Percentiles rank a stretch among this genome's conserved stretches.
Evolutionary conservation across 2,113 vertebrate genomes (phyloP).

Genomic region (Brienomyrus longianalis): DNA sequence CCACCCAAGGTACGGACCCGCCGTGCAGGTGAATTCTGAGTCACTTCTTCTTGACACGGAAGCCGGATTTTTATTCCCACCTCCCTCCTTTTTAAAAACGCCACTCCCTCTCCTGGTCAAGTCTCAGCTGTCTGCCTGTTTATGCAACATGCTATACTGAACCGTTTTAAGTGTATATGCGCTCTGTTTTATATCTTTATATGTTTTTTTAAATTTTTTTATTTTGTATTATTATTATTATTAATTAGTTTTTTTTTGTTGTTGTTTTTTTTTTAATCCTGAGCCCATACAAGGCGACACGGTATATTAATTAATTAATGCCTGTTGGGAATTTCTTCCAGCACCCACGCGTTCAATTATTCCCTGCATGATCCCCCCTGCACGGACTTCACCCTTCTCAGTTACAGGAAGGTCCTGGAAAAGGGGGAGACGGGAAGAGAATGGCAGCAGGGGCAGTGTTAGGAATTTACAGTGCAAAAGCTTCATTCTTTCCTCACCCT

Average conservation of each 20-base stretch:
- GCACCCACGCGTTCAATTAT: not conserved
- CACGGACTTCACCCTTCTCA: not conserved
- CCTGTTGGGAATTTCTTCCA: not conserved
- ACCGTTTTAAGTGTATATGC: not conserved
- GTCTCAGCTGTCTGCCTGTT: not conserved
- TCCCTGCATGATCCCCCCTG: not conserved
- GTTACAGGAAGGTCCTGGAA: conserved; percentile 2
- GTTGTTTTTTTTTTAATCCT: too few relatives aligned
- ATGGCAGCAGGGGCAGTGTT: conserved; percentile 29
- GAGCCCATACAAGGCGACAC: not conserved
- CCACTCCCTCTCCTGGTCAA: conserved; percentile 7
- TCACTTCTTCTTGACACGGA: conserved; percentile 11
- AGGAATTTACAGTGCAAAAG: conserved; percentile 32
- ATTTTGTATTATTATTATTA: too few relatives aligned
- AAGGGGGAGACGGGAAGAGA: not conserved
- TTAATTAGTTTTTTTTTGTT: too few relatives aligned
- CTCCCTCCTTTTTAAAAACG: not conserved
- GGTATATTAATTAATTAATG: not conserved
- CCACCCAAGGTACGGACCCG: not conserved
- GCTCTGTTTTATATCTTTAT: not conserved
- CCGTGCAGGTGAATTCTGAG: not conserved
- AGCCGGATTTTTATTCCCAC: not conserved
- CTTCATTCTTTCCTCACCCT: conserved; percentile 25
- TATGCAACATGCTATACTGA: not conserved
- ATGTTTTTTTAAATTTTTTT: too few relatives aligned